phyloP scores from a whole-genome alignment of 2,888 invertebrate species.

The Pomacea canaliculata region DNA sequence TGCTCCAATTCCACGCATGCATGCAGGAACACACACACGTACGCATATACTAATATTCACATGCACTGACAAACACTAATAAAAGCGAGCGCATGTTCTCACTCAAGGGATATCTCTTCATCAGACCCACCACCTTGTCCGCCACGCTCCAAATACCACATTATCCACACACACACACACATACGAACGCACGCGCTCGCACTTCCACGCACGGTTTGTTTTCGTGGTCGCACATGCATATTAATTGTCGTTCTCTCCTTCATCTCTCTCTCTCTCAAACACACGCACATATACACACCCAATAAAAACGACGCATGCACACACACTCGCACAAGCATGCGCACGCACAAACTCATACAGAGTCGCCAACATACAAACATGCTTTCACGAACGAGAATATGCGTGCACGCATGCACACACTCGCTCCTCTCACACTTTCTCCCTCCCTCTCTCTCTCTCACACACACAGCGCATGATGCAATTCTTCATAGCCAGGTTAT shows the following conservation, averaged over 20 bases:
- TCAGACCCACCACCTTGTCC: not conserved
- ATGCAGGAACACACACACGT: not conserved
- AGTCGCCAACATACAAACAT: not conserved
- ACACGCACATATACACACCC: not conserved
- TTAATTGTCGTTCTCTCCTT: not conserved
- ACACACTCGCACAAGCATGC: not conserved
- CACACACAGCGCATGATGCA: no score
- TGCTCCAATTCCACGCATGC: no score
- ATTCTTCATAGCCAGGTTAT: no score
- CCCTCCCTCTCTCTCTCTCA: no score
- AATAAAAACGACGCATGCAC: not conserved
- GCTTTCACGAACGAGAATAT: not conserved
- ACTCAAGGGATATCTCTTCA: not conserved
- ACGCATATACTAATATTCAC: not conserved
- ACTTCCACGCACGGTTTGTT: not conserved
- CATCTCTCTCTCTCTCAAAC: not conserved
- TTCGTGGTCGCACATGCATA: not conserved
- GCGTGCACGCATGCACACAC: constrained; percentile 5
- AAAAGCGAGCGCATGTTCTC: not conserved
- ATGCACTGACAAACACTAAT: not conserved
- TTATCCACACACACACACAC: not conserved
- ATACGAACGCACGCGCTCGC: not conserved
- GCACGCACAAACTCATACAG: constrained; percentile 2
- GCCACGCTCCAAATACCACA: not conserved
- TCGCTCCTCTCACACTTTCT: not conserved